Base-by-base conservation (phyloP, 2,888 invertebrate species). In the Octonoba sinensis region DNA sequence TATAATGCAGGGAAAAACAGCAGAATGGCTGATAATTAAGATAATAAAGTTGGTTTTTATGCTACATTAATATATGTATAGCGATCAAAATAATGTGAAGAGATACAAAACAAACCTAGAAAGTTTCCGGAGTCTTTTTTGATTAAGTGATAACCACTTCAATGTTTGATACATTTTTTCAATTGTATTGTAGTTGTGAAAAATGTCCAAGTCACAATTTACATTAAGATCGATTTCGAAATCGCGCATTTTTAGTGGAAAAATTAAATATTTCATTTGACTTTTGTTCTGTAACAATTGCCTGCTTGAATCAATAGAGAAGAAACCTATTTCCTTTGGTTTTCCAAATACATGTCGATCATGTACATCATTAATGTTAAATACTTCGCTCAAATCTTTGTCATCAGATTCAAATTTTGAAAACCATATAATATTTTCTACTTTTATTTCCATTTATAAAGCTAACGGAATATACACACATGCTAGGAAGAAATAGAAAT, bases 91-190 rank as follows among this genome's bases (percentile, higher is more conserved):
- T n/a, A n/a, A n/a, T n/a, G n/a, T n/a, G n/a, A n/a, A 27, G 27
- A 27, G 6, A 27, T 3, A 27, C 27, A 27, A n/a, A 27, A 27
- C 27, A 27, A 27, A 27, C 27, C 4, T 27, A 2, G 27, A 27
- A 27, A 27, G 27, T 27, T 2, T 27, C 27, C 4, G 18, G 22
- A 18, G 18, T 13, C 1, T 59, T 13, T 59, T 24, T 24, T 59
- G n/a, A 24, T 88, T 87, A 51, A 85, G 49, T 49, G 90, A 82
- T 82, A 93, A 89, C 90, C 92, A 93, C 69, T 87, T 87, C 11
- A 92, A 86, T 56, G 93, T 84, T 69, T 91, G 89, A 84, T 90
- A 89, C 44, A 93, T 85, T 84, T 90, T 91, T 24, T 90, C 90
- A 84, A 91, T 89, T 24, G 88, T 83, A 8, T 84, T 85, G 70